Evolutionary conservation across 2,797 vertebrate species (phyloP), one percentile per base, ranked within the genome.

Genomic region (Oryzias dopingdopingensis): DNA sequence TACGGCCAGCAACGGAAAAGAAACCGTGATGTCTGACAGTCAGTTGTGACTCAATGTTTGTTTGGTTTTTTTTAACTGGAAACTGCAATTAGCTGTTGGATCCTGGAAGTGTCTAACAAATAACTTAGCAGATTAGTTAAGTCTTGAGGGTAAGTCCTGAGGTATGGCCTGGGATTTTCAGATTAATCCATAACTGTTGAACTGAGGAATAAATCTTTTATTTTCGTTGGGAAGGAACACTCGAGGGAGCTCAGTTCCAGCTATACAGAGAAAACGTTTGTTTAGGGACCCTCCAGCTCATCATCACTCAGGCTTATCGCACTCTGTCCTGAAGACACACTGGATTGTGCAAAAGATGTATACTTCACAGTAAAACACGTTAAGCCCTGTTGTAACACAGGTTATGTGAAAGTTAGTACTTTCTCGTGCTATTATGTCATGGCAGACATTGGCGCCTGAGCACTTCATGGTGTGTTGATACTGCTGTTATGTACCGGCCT

Each of bases 21-120:
- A 97, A 56, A 69, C 79, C 24, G 85, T 91, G 49, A 85, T 87
- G 7, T 89, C 92, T 6, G 96, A 97, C 85, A 96, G 94, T 1
- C 91, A 85, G 72, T 87, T 93, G 70, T 92, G 86, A 92, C 62
- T 55, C 41, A 49, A 5, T 3, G 3, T 37, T 37, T 37, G 10
- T 12, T 37, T 32, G 8, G 10, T 32, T 32, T 32, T 37, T 12
- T 32, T 37, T 37, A 13, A 37, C 32, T 37, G 10, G 32, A 37
- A 37, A 60, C 72, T 70, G 44, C 63, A 68, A 81, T 82, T 79
- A 83, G 68, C 70, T 81, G 72, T 86, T 85, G 75, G 71, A 62
- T 81, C 59, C 71, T 77, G 76, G 69, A 86, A 69, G 51, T 73
- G 80, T 73, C 76, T 80, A 88, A 90, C 71, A 54, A 85, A 88